Evolutionary conservation across 2,888 invertebrate species (phyloP), one percentile per base, ranked within the genome.

Genomic region (Schizaphis graminum): DNA sequence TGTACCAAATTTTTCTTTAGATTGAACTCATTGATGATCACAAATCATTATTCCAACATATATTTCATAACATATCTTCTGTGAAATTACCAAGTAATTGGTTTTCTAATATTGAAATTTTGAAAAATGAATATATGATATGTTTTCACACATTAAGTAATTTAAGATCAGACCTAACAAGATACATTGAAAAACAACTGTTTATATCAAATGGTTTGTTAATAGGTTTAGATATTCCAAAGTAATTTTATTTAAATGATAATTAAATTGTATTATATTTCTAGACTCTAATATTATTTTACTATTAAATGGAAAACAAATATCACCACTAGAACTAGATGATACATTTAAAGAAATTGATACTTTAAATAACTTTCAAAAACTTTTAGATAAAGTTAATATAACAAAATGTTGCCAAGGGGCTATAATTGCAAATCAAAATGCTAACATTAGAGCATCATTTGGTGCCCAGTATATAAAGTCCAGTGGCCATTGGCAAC

Each of bases 391-490:
- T 86, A 28, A 41, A 86, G 10, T 86, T 28, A 41, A 44, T 47
- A 86, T 7, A 86, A 47, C 7, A 28, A 86, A 86, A 86, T 86
- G 86, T 86, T 86, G 86, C 44, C 86, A 86, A 86, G 86, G 86
- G 21, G 35, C 86, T 86, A 7, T 86, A 0, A 35, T 28, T 86
- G 3, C 41, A 4, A 86, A n/a, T n/a, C n/a, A n/a, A n/a, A n/a
- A n/a, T n/a, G n/a, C n/a, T n/a, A n/a, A n/a, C n/a, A n/a, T n/a
- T n/a, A n/a, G n/a, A n/a, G n/a, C n/a, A n/a, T n/a, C n/a, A n/a
- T n/a, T n/a, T n/a, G n/a, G n/a, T n/a, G n/a, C n/a, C n/a, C n/a
- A n/a, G n/a, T n/a, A n/a, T n/a, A n/a, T n/a, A n/a, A n/a, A n/a
- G n/a, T n/a, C n/a, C n/a, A n/a, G n/a, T n/a, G n/a, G n/a, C n/a